Conservation (phyloP, 2,113 vertebrate species). For the Halichoerus grypus region DNA sequence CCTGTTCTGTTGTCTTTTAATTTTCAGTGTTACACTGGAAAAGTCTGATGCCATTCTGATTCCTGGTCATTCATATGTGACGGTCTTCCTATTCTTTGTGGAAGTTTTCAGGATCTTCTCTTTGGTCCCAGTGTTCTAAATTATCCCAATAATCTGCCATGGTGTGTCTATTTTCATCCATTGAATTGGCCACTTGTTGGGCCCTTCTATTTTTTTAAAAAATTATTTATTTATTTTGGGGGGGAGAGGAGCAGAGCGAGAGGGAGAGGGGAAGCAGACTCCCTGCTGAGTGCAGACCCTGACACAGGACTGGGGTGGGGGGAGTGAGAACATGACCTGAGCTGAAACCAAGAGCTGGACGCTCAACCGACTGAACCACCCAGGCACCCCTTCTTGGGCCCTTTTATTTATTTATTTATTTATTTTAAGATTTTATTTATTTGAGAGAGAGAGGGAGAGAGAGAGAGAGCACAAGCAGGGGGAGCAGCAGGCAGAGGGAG, state of each 20-base stretch:
- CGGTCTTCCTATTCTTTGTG: background rate
- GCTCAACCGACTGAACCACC: too few species aligned
- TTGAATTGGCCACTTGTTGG: background rate
- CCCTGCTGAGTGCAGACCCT: background rate
- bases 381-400: too few species aligned
- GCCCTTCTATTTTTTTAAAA: background rate
- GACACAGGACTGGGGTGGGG: background rate
- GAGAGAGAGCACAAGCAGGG: too few species aligned
- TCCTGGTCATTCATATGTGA: background rate
- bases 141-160: background rate
- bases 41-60: conserved; percentile 4
- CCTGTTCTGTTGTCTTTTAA: background rate
- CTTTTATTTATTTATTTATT: too few species aligned
- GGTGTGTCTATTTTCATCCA: background rate
- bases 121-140: background rate
- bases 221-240: background rate
- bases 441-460: too few species aligned
- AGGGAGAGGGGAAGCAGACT: background rate
- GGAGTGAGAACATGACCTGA: background rate
- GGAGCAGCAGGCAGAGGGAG: too few species aligned
- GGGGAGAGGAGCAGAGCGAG: background rate
- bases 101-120: conserved; percentile 13
- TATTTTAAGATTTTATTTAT: too few species aligned
- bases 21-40: background rate
- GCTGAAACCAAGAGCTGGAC: background rate